Evolutionary conservation across 2,888 invertebrate genomes (phyloP).

Genomic region (Caenorhabditis doughertyi): DNA sequence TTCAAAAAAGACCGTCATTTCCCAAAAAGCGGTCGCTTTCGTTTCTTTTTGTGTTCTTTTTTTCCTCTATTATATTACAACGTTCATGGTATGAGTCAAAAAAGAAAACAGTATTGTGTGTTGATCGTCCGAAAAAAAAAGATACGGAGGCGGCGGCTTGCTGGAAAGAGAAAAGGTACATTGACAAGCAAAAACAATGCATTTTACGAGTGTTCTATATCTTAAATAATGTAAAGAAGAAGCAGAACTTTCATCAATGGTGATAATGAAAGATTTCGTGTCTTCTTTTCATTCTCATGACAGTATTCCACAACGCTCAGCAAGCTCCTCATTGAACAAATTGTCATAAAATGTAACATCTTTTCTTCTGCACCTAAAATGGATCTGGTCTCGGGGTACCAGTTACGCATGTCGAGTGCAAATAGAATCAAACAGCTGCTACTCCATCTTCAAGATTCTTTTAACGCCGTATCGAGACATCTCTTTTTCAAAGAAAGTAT

Average conservation of each 20-base stretch:
- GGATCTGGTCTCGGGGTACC: background rate
- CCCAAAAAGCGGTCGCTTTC: slow-evolving; percentile 22
- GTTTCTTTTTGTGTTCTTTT: background rate
- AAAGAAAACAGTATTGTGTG: slow-evolving; percentile 42
- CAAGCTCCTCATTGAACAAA: too few species aligned
- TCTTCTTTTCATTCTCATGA: too few species aligned
- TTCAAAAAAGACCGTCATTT: slow-evolving; percentile 7
- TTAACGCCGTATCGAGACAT: background rate
- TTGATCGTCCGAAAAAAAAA: slow-evolving; percentile 16
- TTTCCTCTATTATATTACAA: slow-evolving; percentile 45
- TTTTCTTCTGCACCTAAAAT: background rate
- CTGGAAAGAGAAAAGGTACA: slow-evolving; percentile 32
- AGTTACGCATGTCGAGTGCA: background rate
- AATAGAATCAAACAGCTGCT: slow-evolving; percentile 17
- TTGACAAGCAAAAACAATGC: slow-evolving; percentile 36
- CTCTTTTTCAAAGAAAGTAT: too few species aligned
- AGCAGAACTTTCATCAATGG: too few species aligned
- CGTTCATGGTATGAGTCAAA: slow-evolving; percentile 54
- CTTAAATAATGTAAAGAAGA: too few species aligned
- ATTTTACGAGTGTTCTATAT: slow-evolving; percentile 31
- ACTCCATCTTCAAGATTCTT: background rate
- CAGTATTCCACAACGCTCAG: too few species aligned
- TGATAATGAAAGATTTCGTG: too few species aligned
- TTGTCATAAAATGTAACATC: too few species aligned
- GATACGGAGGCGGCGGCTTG: slow-evolving; percentile 11